These are phyloP conservation scores for Thryonomys swinderianus DNA, from an alignment of 2,113 vertebrate genomes.

Conservation along the genomic window DNA sequence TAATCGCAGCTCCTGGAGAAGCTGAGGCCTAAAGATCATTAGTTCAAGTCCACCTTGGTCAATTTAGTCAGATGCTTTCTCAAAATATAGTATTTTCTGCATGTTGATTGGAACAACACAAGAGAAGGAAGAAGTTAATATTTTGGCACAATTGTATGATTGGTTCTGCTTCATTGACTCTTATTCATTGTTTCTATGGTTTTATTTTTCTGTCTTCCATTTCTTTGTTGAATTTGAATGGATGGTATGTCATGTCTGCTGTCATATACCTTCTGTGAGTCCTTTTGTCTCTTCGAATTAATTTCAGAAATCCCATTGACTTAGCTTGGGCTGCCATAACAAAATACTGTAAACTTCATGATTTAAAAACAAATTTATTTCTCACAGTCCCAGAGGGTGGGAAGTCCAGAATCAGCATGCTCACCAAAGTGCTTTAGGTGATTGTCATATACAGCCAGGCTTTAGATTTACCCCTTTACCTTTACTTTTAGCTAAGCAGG, in stretches of 20 bases:
- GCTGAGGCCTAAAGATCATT: neutral
- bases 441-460: neutral
- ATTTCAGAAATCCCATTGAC: constrained; percentile 20
- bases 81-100: neutral
- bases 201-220: neutral
- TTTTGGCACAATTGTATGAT: neutral
- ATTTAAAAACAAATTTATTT: neutral
- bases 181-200: neutral
- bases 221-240: neutral
- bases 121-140: neutral
- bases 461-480: neutral
- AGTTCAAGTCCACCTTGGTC: neutral
- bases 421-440: neutral
- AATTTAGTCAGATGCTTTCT: neutral
- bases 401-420: neutral
- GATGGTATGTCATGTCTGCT: neutral
- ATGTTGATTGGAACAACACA: neutral
- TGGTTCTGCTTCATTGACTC: neutral
- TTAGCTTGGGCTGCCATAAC: neutral
- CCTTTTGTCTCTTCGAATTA: neutral
- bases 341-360: neutral
- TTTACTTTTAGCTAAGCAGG: neutral
- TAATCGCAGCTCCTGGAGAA: neutral
- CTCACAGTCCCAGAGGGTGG: neutral
- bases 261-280: neutral